Evolutionary conservation across 37 sponge, comb jelly and placozoan genomes (phyloP).

Genomic region (Axinella damicornis): DNA sequence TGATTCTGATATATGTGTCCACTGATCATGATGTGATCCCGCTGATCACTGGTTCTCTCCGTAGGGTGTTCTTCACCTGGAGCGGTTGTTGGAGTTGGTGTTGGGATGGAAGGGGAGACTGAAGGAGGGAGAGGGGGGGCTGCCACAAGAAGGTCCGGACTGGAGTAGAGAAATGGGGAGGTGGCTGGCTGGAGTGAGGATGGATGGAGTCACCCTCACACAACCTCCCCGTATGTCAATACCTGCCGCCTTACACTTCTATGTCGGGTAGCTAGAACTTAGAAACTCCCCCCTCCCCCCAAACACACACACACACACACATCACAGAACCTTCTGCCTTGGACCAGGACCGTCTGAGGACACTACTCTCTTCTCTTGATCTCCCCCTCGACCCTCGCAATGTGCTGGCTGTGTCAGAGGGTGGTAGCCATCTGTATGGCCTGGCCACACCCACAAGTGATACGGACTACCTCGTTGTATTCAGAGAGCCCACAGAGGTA

Average conservation of each 20-base stretch:
- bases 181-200: conserved; percentile 49
- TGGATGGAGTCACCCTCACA: conserved; percentile 27
- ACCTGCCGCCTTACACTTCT: too few relatives aligned
- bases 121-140: background rate
- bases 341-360: conserved; percentile 13
- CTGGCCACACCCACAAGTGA: conserved; percentile 78
- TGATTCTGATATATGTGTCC: too few relatives aligned
- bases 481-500: conserved; percentile 42
- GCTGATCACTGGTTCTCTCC: too few relatives aligned
- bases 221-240: background rate
- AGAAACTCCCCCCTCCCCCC: too few relatives aligned
- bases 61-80: conserved; percentile 31
- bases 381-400: conserved; percentile 30
- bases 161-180: conserved; percentile 29
- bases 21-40: too few relatives aligned
- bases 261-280: too few relatives aligned
- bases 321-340: conserved; percentile 12
- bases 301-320: too few relatives aligned
- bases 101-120: conserved; percentile 19
- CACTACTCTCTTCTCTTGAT: conserved; percentile 1
- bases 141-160: background rate
- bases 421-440: conserved; percentile 70
- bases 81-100: conserved; percentile 31
- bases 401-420: conserved; percentile 55
- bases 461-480: conserved; percentile 79